Evolutionary conservation across 2,797 vertebrate genomes (phyloP), one percentile per base, ranked within the genome.

Genomic region (Peromyscus melanophrys): DNA sequence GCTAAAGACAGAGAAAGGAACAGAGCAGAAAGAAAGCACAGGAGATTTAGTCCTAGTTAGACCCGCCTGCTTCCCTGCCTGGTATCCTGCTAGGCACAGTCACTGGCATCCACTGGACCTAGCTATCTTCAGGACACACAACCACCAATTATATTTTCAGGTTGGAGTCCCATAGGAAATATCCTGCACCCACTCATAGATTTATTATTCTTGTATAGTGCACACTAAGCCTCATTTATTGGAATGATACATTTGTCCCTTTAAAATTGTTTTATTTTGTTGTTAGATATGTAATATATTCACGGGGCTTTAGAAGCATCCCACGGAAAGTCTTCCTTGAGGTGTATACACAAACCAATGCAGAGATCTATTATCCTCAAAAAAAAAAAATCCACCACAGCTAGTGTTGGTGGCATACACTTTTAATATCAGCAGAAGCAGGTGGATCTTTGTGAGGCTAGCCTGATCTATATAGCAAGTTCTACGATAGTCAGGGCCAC

Each of bases 221-320:
- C 14, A 88, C 21, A 83, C 40, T 67, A 34, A 49, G 23, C 14
- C 52, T 93, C 84, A 55, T 29, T 92, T 90, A 91, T 43, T 82
- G 29, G 11, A 29, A 78, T 76, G 27, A 80, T 71, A 78, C 10
- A 27, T 43, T 37, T 27, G 49, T 81, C 92, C 55, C 25, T 81
- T 94, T 90, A 40, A 43, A 37, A 73, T 55, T 29, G n/a, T 81
- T 89, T 88, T 93, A 73, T 71, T 96, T 80, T 90, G 77, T 71
- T 89, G 67, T 86, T 89, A 11, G 43, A 77, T 52, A 75, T 34
- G 34, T 67, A 91, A 85, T 89, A 52, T 2, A 71, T 65, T 43
- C 31, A 86, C 59, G 76, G 63, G 81, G 27, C 25, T 86, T 92
- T 93, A 78, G 89, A 78, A 73, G 37, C 34, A 73, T 37, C 49